Conservation (phyloP, 2,113 vertebrate genomes). For the Cichladusa arquata region DNA sequence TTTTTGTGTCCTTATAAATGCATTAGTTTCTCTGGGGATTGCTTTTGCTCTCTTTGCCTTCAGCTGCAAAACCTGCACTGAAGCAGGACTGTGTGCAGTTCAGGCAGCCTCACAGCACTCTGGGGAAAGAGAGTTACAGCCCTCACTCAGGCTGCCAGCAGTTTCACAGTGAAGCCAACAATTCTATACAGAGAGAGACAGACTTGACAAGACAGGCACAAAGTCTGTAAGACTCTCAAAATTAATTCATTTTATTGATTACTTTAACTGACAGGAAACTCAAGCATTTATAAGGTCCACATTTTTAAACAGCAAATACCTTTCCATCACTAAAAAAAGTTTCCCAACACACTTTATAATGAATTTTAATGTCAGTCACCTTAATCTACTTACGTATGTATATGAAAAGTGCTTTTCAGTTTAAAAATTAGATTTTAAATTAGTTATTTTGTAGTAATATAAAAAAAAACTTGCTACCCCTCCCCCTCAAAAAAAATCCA, state of each 20-base stretch:
- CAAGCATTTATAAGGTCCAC: constrained; percentile 7
- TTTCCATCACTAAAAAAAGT: not conserved
- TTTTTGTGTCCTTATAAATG: not conserved
- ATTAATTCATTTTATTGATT: not conserved
- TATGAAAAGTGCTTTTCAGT: not conserved
- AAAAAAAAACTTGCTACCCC: not conserved
- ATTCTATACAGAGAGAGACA: not conserved
- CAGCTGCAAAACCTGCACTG: not conserved
- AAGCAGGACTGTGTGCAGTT: not conserved
- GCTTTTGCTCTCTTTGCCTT: not conserved
- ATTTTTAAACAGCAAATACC: not conserved
- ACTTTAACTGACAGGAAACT: not conserved
- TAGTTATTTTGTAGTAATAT: not conserved
- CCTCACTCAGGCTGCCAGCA: not conserved
- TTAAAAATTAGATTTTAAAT: not conserved
- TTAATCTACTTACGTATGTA: not conserved
- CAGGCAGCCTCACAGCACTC: not conserved
- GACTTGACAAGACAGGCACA: not conserved
- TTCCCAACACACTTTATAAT: not conserved
- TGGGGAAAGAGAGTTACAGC: not conserved
- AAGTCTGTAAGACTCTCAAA: not conserved
- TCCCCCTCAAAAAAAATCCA: not conserved
- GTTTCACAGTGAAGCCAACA: not conserved
- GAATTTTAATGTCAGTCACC: not conserved
- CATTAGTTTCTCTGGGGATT: not conserved